A percentile compares a stretch with the other conserved stretches of the same genome.
phyloP scores from a whole-genome alignment of 2,113 vertebrate species.

The Siniperca chuatsi region DNA sequence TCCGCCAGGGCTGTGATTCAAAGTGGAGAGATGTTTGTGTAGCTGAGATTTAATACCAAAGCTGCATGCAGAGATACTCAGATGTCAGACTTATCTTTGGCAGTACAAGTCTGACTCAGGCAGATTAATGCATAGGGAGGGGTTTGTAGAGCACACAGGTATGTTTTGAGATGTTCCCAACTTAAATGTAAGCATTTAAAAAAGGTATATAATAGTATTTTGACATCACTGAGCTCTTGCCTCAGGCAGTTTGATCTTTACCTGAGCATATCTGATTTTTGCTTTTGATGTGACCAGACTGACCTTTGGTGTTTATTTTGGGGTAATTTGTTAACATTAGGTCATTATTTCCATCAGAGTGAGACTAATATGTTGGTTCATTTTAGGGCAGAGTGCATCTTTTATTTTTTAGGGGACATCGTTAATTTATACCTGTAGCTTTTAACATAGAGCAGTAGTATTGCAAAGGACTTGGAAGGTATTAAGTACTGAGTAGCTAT shows the following conservation, averaged over 20 bases:
- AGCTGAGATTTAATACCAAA: constrained; percentile 13
- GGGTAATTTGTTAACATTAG: neutral
- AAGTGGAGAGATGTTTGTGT: constrained; percentile 19
- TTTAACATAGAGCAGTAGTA: too few species aligned
- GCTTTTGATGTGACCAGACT: neutral
- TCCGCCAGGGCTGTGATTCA: constrained; percentile 25
- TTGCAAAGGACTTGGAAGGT: too few species aligned
- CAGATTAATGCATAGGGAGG: constrained; percentile 7
- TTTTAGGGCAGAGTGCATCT: neutral
- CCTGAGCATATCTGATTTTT: neutral
- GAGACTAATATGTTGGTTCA: neutral
- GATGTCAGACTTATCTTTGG: constrained; percentile 36
- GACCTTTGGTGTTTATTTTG: neutral
- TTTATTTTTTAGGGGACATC: neutral
- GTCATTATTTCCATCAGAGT: neutral
- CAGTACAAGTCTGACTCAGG: neutral
- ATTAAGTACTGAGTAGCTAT: too few species aligned
- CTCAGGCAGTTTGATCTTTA: neutral
- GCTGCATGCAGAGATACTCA: constrained; percentile 26
- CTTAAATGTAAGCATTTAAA: neutral
- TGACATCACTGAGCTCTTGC: too few species aligned
- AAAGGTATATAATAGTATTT: neutral
- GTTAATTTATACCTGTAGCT: too few species aligned
- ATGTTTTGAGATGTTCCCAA: neutral
- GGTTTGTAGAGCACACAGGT: neutral